Percentiles rank a stretch among this genome's conserved stretches.
phyloP scores from a whole-genome alignment of 2,113 vertebrate species.

The Taurulus bubalis region DNA sequence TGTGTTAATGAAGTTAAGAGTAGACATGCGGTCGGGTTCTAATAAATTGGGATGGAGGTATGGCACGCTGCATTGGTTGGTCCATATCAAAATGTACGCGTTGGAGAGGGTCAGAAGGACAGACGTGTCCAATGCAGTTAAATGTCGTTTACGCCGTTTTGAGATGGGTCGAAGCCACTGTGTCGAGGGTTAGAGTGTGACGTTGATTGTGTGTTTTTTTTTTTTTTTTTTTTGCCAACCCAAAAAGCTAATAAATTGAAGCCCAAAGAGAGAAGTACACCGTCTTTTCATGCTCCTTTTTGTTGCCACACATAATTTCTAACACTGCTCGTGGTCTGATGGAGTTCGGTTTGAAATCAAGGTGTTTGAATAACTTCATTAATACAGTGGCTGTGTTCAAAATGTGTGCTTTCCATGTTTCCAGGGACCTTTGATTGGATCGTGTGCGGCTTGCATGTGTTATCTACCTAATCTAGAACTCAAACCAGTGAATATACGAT shows the following conservation, averaged over 20 bases:
- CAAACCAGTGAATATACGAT: constrained; percentile 8
- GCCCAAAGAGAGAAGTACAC: constrained; percentile 1
- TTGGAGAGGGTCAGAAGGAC: neutral
- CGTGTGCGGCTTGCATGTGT: constrained; percentile 49
- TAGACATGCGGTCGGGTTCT: neutral
- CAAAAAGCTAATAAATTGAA: constrained; percentile 58
- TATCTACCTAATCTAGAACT: neutral
- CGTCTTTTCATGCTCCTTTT: neutral
- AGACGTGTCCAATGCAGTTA: constrained; percentile 1
- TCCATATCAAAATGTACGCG: neutral
- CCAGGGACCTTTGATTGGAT: neutral
- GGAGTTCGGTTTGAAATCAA: neutral
- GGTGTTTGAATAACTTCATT: constrained; percentile 22
- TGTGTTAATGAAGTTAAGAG: constrained; percentile 52
- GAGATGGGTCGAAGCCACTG: constrained; percentile 3
- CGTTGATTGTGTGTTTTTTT: constrained; percentile 42
- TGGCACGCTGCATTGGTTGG: neutral
- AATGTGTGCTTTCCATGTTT: neutral
- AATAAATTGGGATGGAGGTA: neutral
- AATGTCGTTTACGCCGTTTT: constrained; percentile 1
- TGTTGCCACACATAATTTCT: neutral
- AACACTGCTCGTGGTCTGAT: neutral
- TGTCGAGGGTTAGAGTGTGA: constrained; percentile 19
- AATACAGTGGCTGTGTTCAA: constrained; percentile 32
- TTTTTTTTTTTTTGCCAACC: no score